These are phyloP conservation scores for Leptinotarsa juncta DNA, from an alignment of 2,888 invertebrate species.

Conservation along the genomic window DNA sequence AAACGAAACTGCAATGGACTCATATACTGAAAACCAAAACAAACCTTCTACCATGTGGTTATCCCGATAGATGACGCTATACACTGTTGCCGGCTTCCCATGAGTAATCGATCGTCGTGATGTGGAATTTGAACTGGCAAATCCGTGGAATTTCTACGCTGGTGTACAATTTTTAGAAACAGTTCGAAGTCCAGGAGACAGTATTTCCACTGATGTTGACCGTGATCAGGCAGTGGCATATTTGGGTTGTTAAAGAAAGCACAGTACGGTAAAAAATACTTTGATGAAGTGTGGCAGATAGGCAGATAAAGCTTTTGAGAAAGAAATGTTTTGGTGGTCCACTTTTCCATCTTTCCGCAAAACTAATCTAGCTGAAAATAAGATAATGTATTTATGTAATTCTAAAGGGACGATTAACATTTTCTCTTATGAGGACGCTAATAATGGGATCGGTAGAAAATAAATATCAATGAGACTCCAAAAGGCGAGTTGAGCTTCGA, in stretches of 20 bases:
- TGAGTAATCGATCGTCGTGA: slow-evolving; percentile 10
- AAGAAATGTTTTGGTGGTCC: too few relatives aligned
- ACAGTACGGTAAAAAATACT: too few relatives aligned
- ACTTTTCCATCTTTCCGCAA: too few relatives aligned
- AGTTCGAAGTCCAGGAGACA: neutral
- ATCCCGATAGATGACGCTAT: slow-evolving; percentile 11
- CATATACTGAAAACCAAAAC: slow-evolving; percentile 6
- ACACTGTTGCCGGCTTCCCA: slow-evolving; percentile 8
- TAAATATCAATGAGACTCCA: too few relatives aligned
- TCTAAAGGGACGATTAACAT: too few relatives aligned
- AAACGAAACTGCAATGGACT: neutral
- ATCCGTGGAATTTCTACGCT: neutral
- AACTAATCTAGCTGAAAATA: too few relatives aligned
- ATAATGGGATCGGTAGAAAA: too few relatives aligned
- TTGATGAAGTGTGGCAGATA: too few relatives aligned
- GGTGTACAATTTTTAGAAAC: neutral
- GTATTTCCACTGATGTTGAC: neutral
- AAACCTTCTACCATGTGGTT: slow-evolving; percentile 9
- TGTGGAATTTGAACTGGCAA: slow-evolving; percentile 7
- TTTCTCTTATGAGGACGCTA: too few relatives aligned
- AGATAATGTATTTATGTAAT: too few relatives aligned
- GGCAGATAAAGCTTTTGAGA: too few relatives aligned
- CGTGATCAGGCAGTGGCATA: neutral
- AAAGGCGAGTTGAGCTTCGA: too few relatives aligned
- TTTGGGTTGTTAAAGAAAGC: neutral